Conservation (phyloP, 30 jellyfish, hydroid and myxozoan species). For the Catostylus mosaicus region DNA sequence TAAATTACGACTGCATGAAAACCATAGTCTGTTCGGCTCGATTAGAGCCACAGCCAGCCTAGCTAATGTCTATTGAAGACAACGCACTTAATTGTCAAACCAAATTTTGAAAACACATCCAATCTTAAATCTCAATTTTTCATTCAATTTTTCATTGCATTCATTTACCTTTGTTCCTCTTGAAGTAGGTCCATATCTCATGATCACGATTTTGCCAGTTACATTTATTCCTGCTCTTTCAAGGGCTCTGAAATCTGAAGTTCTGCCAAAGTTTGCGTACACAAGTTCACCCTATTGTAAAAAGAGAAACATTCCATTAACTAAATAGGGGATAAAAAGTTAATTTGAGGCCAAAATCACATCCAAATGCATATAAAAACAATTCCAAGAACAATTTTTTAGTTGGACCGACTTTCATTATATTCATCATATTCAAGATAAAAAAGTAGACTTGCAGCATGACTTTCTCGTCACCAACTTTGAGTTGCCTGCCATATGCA, state of each 20-base stretch:
- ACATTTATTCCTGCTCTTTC: slow-evolving; percentile 70
- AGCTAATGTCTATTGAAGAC: no score
- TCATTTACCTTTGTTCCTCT: slow-evolving; percentile 75
- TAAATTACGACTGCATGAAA: no score
- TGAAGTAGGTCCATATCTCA: slow-evolving; percentile 93
- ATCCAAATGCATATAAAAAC: no score
- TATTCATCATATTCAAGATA: neutral
- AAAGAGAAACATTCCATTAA: neutral
- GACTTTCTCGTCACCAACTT: neutral
- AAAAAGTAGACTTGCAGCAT: neutral
- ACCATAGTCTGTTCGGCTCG: no score
- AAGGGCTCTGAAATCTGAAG: slow-evolving; percentile 61
- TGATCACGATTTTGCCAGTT: slow-evolving; percentile 76
- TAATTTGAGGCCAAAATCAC: neutral
- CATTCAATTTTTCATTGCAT: no score
- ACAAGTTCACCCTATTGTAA: slow-evolving; percentile 77
- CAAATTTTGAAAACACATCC: no score
- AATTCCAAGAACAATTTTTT: neutral
- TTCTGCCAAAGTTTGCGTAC: slow-evolving; percentile 86
- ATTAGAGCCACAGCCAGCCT: no score
- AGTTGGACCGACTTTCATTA: neutral
- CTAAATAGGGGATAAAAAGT: neutral
- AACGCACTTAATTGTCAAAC: no score
- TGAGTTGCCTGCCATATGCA: neutral
- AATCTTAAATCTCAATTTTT: no score